Conservation (phyloP, 2,888 invertebrate genomes). For the Cremastinae sp. region DNA sequence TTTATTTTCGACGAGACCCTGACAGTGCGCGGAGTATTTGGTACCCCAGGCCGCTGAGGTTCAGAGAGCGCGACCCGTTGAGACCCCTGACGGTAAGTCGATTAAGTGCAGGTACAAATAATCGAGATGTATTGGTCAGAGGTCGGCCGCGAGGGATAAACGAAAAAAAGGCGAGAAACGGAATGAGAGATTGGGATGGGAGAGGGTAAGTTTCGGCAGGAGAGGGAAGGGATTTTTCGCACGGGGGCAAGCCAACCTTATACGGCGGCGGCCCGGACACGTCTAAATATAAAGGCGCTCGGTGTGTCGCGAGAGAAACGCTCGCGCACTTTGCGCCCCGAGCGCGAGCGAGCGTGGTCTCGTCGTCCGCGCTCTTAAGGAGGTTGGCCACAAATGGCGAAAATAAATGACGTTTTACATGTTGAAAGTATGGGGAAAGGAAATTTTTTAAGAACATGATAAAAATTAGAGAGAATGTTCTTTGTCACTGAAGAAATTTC, state of each 20-base stretch:
- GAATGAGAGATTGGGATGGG: conserved; percentile 26
- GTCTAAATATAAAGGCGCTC: conserved; percentile 80
- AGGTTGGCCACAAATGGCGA: no score
- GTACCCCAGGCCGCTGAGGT: conserved; percentile 39
- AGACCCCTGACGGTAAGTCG: conserved; percentile 60
- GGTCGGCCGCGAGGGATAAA: conserved; percentile 49
- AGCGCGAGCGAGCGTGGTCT: conserved; percentile 60
- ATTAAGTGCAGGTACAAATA: not conserved
- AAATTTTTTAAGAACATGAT: no score
- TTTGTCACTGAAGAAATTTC: no score
- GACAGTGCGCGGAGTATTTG: not conserved
- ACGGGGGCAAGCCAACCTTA: conserved; percentile 75
- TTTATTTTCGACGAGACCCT: not conserved
- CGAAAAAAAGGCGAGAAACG: conserved; percentile 55
- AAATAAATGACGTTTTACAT: no score
- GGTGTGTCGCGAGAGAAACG: conserved; percentile 61
- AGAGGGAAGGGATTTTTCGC: conserved; percentile 64
- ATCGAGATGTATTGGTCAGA: conserved; percentile 56
- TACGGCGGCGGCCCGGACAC: conserved; percentile 79
- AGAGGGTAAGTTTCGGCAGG: conserved; percentile 45
- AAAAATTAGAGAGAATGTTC: no score
- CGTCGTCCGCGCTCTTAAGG: conserved; percentile 51
- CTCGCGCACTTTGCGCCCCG: conserved; percentile 68
- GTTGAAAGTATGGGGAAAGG: no score
- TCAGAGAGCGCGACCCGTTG: conserved; percentile 53